Evolutionary conservation across 2,113 vertebrate species (phyloP), one percentile per base, ranked within the genome.

Genomic region (Danionella cerebrum): DNA sequence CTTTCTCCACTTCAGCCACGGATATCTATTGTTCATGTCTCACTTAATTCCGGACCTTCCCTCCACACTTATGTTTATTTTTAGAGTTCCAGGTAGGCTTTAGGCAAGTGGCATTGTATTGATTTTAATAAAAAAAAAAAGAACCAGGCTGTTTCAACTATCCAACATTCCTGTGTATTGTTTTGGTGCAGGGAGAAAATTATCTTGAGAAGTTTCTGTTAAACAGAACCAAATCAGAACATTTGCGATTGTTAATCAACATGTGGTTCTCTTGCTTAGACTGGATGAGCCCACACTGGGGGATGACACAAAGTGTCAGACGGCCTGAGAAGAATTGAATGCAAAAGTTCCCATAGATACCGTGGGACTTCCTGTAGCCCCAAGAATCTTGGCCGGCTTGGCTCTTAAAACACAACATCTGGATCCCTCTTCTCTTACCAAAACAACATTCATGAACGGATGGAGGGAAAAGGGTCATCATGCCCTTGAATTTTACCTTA

Each of bases 311-410:
- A 79, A 78, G 89, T 84, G 83, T 86, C 83, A 83, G 79, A 74
- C 72, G 76, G 78, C 89, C 87, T 59, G 80, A 77, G 72, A 71
- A 81, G 72, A 83, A 79, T 79, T 82, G 86, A 86, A 87, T 87
- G 84, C 75, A 73, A 84, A 83, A 84, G 84, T 86, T 86, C 84
- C 84, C 76, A 77, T 86, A 78, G 84, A 86, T 86, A 88, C 83
- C 85, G 85, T 88, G 84, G 84, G 85, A 86, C 84, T 88, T 88
- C 87, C 87, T 88, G 82, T 84, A 33, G 70, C 63, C 50, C 57
- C 47, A 36, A 36, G 22, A 42, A 9, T 51, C 29, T 71, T 48
- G 31, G 22, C 52, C 25, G 29, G 42, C 41, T 27, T 33, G 24
- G 31, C 27, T 44, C 50, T 59, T 36, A 33, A 16, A 38, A 27